phyloP scores from a whole-genome alignment of 2,888 invertebrate genomes.

The Acleris laterana region DNA sequence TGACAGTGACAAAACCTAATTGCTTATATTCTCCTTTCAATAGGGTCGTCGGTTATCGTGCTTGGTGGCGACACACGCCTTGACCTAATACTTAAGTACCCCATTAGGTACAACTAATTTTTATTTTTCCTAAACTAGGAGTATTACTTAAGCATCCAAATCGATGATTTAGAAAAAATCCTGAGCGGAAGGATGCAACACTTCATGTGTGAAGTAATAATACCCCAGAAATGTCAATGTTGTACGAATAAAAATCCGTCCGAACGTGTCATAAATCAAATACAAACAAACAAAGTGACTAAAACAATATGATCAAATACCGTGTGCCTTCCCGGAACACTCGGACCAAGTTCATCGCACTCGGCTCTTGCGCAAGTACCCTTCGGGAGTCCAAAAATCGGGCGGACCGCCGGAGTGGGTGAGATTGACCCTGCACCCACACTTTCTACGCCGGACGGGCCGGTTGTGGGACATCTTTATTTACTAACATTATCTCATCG shows the following conservation, averaged over 20 bases:
- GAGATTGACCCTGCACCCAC: constrained; percentile 35
- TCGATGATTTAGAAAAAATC: too few relatives aligned
- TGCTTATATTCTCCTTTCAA: constrained; percentile 27
- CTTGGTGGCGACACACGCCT: constrained; percentile 15
- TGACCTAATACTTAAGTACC: constrained; percentile 1
- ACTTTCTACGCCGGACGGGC: constrained; percentile 31
- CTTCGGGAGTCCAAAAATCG: constrained; percentile 27
- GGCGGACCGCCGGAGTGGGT: constrained; percentile 22
- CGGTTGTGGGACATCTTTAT: not conserved
- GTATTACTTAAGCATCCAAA: too few relatives aligned
- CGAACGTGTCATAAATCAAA: not conserved
- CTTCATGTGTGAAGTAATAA: too few relatives aligned
- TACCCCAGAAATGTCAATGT: too few relatives aligned
- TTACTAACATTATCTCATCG: too few relatives aligned
- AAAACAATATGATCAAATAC: constrained; percentile 21
- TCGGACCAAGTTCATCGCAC: constrained; percentile 63
- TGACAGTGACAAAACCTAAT: constrained; percentile 25
- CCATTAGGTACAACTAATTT: too few relatives aligned
- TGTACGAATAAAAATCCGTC: too few relatives aligned
- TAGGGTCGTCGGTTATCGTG: constrained; percentile 2
- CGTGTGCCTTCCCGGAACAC: constrained; percentile 19
- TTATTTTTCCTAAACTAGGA: too few relatives aligned
- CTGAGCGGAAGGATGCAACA: too few relatives aligned
- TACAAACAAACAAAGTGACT: constrained; percentile 5
- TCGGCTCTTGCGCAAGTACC: constrained; percentile 39